phyloP scores from a whole-genome alignment of 2,797 vertebrate species.

The Epinephelus malabaricus region DNA sequence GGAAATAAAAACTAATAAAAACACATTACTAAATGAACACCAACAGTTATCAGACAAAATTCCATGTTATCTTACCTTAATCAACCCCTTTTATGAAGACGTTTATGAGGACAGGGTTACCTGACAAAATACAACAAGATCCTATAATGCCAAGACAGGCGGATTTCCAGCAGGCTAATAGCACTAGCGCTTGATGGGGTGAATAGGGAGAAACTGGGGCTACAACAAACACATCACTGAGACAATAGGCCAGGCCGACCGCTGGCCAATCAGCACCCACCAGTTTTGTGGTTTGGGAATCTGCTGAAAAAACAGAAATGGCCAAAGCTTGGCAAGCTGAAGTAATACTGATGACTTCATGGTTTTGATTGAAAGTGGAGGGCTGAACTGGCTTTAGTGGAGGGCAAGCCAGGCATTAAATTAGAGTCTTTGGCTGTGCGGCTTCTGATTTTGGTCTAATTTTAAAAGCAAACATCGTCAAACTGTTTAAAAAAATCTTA shows the following conservation, averaged over 20 bases:
- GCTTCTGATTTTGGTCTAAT: slow-evolving; percentile 36
- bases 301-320: slow-evolving; percentile 88
- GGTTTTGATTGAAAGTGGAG: slow-evolving; percentile 80
- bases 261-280: slow-evolving; percentile 78
- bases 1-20: not conserved
- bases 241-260: slow-evolving; percentile 74
- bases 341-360: slow-evolving; percentile 85
- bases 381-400: slow-evolving; percentile 75
- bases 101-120: slow-evolving; percentile 62
- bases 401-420: slow-evolving; percentile 65
- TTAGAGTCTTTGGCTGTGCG: slow-evolving; percentile 35
- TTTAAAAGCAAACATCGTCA: slow-evolving; percentile 69
- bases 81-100: slow-evolving; percentile 57
- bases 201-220: slow-evolving; percentile 67
- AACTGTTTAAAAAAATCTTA: slow-evolving; percentile 32
- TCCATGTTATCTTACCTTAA: slow-evolving; percentile 73
- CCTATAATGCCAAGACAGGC: slow-evolving; percentile 73
- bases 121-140: slow-evolving; percentile 75
- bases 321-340: slow-evolving; percentile 70
- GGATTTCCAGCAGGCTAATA: slow-evolving; percentile 75
- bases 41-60: slow-evolving; percentile 1
- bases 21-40: not conserved
- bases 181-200: slow-evolving; percentile 66
- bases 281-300: slow-evolving; percentile 84
- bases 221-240: slow-evolving; percentile 66